These are phyloP conservation scores for Octonoba sinensis DNA, from an alignment of 2,888 invertebrate species.

Conservation along the genomic window DNA sequence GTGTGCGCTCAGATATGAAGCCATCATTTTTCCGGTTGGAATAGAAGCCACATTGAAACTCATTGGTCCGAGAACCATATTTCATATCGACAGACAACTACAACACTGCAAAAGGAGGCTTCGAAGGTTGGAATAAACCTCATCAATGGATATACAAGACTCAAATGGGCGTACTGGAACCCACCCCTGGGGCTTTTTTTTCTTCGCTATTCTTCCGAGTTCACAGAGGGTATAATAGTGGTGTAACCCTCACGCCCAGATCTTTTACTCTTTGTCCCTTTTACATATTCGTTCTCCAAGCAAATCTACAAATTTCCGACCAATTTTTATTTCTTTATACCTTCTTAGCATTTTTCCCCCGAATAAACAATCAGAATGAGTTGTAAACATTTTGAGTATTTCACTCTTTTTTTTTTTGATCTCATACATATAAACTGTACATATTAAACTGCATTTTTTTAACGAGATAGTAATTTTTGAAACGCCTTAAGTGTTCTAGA, in stretches of 20 bases:
- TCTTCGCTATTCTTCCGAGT: conserved; percentile 38
- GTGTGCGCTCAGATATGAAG: conserved; percentile 40
- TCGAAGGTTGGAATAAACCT: conserved; percentile 29
- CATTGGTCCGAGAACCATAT: conserved; percentile 57
- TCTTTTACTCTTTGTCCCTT: conserved; percentile 33
- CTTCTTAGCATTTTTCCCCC: neutral
- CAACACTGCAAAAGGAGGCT: conserved; percentile 32
- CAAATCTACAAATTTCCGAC: conserved; percentile 2
- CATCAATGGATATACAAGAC: conserved; percentile 63
- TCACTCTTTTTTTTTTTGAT: too few relatives aligned
- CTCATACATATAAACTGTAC: too few relatives aligned
- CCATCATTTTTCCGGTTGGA: conserved; percentile 37
- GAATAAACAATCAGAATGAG: too few relatives aligned
- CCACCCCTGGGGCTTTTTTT: conserved; percentile 44
- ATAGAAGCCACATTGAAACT: conserved; percentile 48
- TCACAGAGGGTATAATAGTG: conserved; percentile 47
- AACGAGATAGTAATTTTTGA: too few relatives aligned
- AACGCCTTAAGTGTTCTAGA: too few relatives aligned
- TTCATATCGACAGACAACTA: conserved; percentile 56
- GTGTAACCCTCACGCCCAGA: conserved; percentile 60
- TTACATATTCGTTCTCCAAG: conserved; percentile 17
- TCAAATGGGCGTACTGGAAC: conserved; percentile 38
- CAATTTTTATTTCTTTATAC: conserved; percentile 16
- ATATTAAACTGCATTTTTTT: too few relatives aligned
- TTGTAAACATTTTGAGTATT: too few relatives aligned